These are phyloP conservation scores for Prorops nasuta DNA, from an alignment of 1,140 invertebrate genomes.

Conservation along the genomic window DNA sequence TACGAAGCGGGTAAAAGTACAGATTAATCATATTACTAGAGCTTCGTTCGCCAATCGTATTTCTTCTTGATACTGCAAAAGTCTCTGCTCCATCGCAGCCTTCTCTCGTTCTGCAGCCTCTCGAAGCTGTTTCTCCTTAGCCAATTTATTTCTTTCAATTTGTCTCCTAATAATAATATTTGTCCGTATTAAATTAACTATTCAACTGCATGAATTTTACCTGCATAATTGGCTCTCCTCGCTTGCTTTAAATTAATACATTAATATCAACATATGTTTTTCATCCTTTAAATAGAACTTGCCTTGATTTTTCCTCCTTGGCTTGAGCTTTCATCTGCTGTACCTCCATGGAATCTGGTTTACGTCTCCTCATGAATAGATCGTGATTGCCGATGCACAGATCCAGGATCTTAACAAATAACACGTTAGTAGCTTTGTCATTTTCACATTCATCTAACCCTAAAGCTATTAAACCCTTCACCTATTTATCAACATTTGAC, in stretches of 20 bases:
- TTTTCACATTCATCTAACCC: conserved; percentile 36
- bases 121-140: conserved; percentile 87
- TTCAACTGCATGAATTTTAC: too few relatives aligned
- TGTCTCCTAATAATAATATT: conserved; percentile 67
- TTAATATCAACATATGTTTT: too few relatives aligned
- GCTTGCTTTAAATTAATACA: too few relatives aligned
- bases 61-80: conserved; percentile 88
- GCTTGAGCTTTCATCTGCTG: conserved; percentile 98
- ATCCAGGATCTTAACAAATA: conserved; percentile 76
- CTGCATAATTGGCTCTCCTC: too few relatives aligned
- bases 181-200: too few relatives aligned
- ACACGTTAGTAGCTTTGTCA: conserved; percentile 37
- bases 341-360: conserved; percentile 92
- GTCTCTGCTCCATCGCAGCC: conserved; percentile 82
- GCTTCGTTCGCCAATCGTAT: conserved; percentile 87
- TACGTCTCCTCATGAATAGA: conserved; percentile 88
- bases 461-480: conserved; percentile 48
- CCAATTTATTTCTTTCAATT: conserved; percentile 86
- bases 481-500: conserved; percentile 43
- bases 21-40: conserved; percentile 62
- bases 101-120: conserved; percentile 90
- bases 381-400: conserved; percentile 96
- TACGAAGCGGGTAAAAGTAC: too few relatives aligned
- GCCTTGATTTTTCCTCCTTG: conserved; percentile 84
- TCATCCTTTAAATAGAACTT: conserved; percentile 5